A percentile compares a stretch with the other conserved stretches of the same genome.
Evolutionary conservation across 2,113 vertebrate species (phyloP).

Genomic region (Sylvia atricapilla): DNA sequence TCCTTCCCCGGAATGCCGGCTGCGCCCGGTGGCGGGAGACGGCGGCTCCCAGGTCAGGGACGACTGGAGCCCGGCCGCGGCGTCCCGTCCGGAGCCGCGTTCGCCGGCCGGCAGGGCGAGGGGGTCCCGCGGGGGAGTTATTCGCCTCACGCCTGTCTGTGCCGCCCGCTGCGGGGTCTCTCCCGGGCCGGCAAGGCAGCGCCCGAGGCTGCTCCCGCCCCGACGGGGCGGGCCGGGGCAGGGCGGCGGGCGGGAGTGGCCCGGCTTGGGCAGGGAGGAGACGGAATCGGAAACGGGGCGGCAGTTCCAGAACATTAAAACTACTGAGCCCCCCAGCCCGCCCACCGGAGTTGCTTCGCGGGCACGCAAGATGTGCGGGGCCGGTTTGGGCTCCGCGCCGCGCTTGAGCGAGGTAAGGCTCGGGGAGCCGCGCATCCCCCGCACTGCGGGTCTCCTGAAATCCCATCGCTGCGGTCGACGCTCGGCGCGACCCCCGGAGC

Average conservation of each 20-base stretch:
- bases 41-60: neutral
- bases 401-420: conserved; percentile 6
- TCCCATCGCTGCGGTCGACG: neutral
- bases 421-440: neutral
- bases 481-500: neutral
- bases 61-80: too few relatives aligned
- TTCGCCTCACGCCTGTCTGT: neutral
- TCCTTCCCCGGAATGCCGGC: neutral
- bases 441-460: neutral
- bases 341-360: neutral
- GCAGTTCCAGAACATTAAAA: neutral
- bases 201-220: neutral
- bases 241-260: neutral
- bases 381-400: neutral
- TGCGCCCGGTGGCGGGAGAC: neutral
- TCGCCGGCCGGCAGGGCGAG: neutral
- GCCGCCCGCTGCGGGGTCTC: neutral
- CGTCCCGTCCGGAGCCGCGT: neutral
- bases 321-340: neutral
- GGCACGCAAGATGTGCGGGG: conserved; percentile 17
- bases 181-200: neutral
- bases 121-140: neutral
- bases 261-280: neutral
- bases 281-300: neutral
- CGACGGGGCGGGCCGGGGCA: neutral